A percentile compares a stretch with the other conserved stretches of the same genome.
These are phyloP conservation scores for Drosophila varians DNA, from an alignment of 1,140 invertebrate species.

Conservation along the genomic window DNA sequence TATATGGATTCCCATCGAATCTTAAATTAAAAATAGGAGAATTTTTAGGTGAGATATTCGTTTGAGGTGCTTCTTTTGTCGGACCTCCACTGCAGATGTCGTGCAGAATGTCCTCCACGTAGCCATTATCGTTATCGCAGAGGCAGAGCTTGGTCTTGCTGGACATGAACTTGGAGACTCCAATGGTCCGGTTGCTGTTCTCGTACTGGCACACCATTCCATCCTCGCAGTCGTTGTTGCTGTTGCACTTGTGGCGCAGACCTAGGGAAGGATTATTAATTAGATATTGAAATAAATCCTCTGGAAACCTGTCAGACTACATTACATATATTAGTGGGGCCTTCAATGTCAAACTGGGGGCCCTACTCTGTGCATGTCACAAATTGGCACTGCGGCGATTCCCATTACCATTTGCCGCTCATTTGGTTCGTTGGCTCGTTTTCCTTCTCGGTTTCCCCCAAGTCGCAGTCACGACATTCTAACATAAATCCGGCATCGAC, in stretches of 20 bases:
- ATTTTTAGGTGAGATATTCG: background rate
- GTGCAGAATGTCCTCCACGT: constrained; percentile 84
- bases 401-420: constrained; percentile 39
- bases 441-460: constrained; percentile 1
- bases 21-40: background rate
- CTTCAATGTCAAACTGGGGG: constrained; percentile 1
- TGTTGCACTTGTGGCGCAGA: constrained; percentile 85
- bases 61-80: background rate
- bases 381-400: constrained; percentile 66
- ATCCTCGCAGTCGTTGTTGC: constrained; percentile 85
- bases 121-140: constrained; percentile 85
- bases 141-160: constrained; percentile 84
- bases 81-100: constrained; percentile 85
- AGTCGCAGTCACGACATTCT: constrained; percentile 65
- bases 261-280: constrained; percentile 70
- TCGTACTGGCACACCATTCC: constrained; percentile 84
- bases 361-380: constrained; percentile 61
- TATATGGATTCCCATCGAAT: background rate
- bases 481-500: constrained; percentile 63
- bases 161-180: constrained; percentile 74
- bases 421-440: constrained; percentile 32
- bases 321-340: background rate
- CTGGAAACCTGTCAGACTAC: background rate
- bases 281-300: background rate
- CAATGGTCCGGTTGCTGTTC: constrained; percentile 84